phyloP scores from a whole-genome alignment of 1,140 invertebrate genomes.

The Plectus sambesii region DNA sequence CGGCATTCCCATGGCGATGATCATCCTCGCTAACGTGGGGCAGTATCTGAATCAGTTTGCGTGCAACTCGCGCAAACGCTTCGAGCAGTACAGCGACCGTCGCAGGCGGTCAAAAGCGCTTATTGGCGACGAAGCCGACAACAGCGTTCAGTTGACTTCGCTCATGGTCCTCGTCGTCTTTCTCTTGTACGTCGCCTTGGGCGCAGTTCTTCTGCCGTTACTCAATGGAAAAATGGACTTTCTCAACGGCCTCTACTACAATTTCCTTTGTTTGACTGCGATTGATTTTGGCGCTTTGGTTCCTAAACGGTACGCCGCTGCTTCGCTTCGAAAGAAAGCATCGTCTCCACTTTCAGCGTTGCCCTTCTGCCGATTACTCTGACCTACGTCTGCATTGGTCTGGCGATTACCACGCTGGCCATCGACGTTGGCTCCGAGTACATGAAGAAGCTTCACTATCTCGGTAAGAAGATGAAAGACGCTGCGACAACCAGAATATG shows the following conservation, averaged over 20 bases:
- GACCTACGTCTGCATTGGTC: slow-evolving; percentile 34
- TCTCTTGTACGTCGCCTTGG: slow-evolving; percentile 31
- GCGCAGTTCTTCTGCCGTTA: slow-evolving; percentile 32
- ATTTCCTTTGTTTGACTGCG: slow-evolving; percentile 35
- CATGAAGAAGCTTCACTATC: slow-evolving; percentile 30
- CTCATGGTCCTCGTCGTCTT: slow-evolving; percentile 27
- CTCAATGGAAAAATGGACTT: slow-evolving; percentile 36
- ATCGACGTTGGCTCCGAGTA: slow-evolving; percentile 35
- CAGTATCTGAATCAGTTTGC: slow-evolving; percentile 38
- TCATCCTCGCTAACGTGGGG: slow-evolving; percentile 36
- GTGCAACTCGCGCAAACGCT: slow-evolving; percentile 26
- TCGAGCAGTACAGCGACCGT: slow-evolving; percentile 22
- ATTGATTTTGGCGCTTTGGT: slow-evolving; percentile 37
- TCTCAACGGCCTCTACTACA: slow-evolving; percentile 35
- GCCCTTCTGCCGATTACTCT: slow-evolving; percentile 36
- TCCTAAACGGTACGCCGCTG: slow-evolving; percentile 20
- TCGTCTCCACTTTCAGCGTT: slow-evolving; percentile 13
- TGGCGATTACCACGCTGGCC: slow-evolving; percentile 38
- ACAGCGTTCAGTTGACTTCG: slow-evolving; percentile 25
- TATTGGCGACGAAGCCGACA: slow-evolving; percentile 26
- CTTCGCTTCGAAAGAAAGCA: slow-evolving; percentile 2
- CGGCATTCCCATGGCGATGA: slow-evolving; percentile 32
- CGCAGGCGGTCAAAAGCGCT: slow-evolving; percentile 8
- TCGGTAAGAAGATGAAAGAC: slow-evolving; percentile 35
- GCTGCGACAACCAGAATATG: slow-evolving; percentile 34